Evolutionary conservation across 2,888 invertebrate genomes (phyloP).

Genomic region (Standfussiana lucernea): DNA sequence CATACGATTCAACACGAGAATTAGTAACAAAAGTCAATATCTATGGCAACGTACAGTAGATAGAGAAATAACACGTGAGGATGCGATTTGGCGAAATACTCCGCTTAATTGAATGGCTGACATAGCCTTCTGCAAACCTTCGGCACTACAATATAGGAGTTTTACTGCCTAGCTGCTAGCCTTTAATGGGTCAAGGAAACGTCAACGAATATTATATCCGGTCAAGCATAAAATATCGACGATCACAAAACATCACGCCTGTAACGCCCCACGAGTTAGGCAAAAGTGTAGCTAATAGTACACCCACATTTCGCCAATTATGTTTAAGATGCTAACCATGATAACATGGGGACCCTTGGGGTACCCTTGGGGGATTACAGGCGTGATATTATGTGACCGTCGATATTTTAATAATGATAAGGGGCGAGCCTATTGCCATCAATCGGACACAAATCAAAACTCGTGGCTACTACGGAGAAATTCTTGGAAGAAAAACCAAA

Average conservation of each 20-base stretch:
- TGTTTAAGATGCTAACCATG: too few relatives aligned
- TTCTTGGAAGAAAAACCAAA: neutral
- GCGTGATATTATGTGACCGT: too few relatives aligned
- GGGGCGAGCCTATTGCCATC: neutral
- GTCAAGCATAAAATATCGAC: neutral
- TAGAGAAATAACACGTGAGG: slow-evolving; percentile 56
- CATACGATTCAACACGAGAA: slow-evolving; percentile 25
- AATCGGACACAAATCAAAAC: neutral
- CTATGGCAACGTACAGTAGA: slow-evolving; percentile 11
- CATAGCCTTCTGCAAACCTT: slow-evolving; percentile 26
- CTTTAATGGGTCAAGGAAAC: slow-evolving; percentile 21
- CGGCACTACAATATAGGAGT: neutral
- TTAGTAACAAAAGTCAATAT: slow-evolving; percentile 41
- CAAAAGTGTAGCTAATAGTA: neutral
- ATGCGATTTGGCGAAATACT: slow-evolving; percentile 48
- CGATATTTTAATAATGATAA: too few relatives aligned
- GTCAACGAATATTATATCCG: neutral
- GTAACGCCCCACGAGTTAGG: neutral
- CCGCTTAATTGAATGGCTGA: slow-evolving; percentile 48
- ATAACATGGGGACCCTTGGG: too few relatives aligned
- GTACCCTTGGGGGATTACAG: too few relatives aligned
- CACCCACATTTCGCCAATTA: neutral
- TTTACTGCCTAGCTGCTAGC: slow-evolving; percentile 17
- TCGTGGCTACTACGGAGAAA: neutral
- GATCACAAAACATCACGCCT: too few relatives aligned